A percentile compares a stretch with the other conserved stretches of the same genome.
These are phyloP conservation scores for Accipiter cooperii DNA, from an alignment of 2,113 vertebrate genomes.

Conservation along the genomic window DNA sequence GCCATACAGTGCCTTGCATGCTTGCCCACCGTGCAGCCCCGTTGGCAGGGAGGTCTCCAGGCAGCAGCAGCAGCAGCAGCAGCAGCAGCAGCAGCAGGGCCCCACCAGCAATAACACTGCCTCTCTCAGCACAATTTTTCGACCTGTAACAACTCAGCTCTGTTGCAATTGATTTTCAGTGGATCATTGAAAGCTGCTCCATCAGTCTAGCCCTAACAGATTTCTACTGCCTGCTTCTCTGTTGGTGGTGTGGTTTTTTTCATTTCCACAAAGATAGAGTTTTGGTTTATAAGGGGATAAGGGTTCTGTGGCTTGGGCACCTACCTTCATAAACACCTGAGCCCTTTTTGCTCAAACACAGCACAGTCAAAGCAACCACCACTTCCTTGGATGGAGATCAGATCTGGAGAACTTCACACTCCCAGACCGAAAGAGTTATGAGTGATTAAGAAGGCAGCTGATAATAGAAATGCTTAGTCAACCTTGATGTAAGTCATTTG, in stretches of 20 bases:
- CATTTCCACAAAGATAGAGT: neutral
- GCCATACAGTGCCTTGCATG: rapidly evolving
- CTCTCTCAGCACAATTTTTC: neutral
- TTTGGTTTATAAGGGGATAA: neutral
- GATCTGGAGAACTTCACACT: neutral
- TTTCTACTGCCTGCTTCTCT: neutral
- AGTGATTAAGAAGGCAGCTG: neutral
- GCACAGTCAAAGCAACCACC: neutral
- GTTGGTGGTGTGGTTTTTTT: neutral
- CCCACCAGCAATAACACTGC: neutral
- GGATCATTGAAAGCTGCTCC: neutral
- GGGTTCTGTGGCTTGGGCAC: neutral
- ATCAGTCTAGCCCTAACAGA: neutral
- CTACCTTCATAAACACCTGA: neutral
- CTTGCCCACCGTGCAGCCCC: rapidly evolving
- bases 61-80: neutral
- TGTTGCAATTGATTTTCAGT: conserved; percentile 5
- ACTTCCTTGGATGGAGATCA: neutral
- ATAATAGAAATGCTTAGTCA: neutral
- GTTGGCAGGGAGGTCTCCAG: neutral
- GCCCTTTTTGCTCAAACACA: neutral
- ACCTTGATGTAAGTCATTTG: neutral
- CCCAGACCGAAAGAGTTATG: neutral
- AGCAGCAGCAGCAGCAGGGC: neutral
- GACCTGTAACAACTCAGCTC: neutral